phyloP scores from a whole-genome alignment of 2,113 vertebrate genomes.

The Pelusios castaneus region DNA sequence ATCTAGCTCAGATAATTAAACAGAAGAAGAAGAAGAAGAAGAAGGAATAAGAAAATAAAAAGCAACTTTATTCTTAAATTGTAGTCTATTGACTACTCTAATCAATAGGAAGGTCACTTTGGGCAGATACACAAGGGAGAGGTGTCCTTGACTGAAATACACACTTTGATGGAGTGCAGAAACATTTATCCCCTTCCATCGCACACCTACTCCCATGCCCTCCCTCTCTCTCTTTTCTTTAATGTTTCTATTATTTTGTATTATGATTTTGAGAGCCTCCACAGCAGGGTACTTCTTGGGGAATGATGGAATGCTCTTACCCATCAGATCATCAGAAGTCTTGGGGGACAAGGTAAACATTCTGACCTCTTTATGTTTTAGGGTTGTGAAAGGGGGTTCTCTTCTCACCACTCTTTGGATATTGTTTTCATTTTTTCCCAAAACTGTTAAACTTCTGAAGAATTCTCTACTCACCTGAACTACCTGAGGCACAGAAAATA shows the following conservation, averaged over 20 bases:
- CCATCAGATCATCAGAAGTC: background rate
- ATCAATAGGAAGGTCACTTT: slow-evolving; percentile 67
- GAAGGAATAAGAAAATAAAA: slow-evolving; percentile 48
- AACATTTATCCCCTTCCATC: background rate
- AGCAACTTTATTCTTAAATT: slow-evolving; percentile 62
- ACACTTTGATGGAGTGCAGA: background rate
- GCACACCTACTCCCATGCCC: background rate
- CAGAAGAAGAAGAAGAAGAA: slow-evolving; percentile 38
- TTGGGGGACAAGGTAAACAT: background rate
- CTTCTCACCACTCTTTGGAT: background rate
- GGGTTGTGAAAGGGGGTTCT: background rate
- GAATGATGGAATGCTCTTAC: accelerated
- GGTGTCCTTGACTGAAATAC: slow-evolving; percentile 4
- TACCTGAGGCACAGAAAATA: background rate
- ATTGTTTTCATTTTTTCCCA: background rate
- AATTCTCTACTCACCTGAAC: background rate
- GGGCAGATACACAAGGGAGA: background rate
- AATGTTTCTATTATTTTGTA: background rate
- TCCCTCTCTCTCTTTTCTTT: background rate
- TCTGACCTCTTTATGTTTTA: background rate
- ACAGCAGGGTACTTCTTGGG: accelerated
- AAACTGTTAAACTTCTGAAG: background rate
- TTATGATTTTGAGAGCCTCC: accelerated
- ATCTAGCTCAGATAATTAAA: slow-evolving; percentile 76
- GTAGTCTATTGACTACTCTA: slow-evolving; percentile 49